Conservation (phyloP, 1,140 invertebrate species). For the Drosophila aff. region DNA sequence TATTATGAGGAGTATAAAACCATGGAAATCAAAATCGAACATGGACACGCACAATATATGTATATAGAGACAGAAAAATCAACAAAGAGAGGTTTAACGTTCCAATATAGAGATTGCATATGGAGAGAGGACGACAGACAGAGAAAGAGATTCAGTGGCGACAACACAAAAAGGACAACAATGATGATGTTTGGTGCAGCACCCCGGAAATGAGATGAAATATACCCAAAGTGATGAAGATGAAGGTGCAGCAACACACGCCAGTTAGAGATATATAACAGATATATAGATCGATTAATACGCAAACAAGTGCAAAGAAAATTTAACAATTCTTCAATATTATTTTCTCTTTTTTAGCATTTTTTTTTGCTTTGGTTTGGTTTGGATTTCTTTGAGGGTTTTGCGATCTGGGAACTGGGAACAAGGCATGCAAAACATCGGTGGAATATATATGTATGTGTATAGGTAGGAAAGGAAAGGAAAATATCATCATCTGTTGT, state of each 20-base stretch:
- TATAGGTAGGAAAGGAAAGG: conserved; percentile 9
- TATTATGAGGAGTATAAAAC: conserved; percentile 62
- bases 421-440: conserved; percentile 48
- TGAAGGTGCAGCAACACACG: conserved; percentile 27
- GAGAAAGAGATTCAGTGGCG: conserved; percentile 27
- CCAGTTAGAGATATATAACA: conserved; percentile 28
- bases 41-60: conserved; percentile 61
- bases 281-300: conserved; percentile 29
- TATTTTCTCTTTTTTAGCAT: background rate
- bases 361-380: conserved; percentile 3
- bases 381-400: conserved; percentile 3
- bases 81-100: conserved; percentile 50
- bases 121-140: conserved; percentile 37
- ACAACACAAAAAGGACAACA: conserved; percentile 52
- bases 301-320: conserved; percentile 62
- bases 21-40: conserved; percentile 59
- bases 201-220: conserved; percentile 11
- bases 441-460: conserved; percentile 7
- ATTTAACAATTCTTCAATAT: conserved; percentile 18
- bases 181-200: conserved; percentile 34
- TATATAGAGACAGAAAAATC: conserved; percentile 51
- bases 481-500: conserved; percentile 15
- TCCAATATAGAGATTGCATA: conserved; percentile 59
- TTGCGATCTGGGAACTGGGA: conserved; percentile 23
- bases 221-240: conserved; percentile 9